phyloP scores from a whole-genome alignment of 2,113 vertebrate species.

The Campylomormyrus tamandua region DNA sequence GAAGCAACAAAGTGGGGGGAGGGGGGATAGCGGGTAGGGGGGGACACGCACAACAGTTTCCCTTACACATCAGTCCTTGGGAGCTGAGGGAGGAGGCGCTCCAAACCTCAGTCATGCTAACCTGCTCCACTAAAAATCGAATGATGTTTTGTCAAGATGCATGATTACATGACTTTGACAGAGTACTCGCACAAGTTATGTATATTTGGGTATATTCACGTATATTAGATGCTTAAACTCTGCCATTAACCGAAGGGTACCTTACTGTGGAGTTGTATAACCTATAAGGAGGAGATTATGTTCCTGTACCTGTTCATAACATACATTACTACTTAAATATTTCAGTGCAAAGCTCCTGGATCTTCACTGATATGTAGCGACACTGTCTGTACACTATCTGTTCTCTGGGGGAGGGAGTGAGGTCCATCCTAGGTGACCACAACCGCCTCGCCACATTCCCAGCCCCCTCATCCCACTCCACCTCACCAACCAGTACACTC shows the following conservation, averaged over 20 bases:
- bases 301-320: slow-evolving; percentile 24
- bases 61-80: neutral
- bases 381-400: neutral
- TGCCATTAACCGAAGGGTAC: slow-evolving; percentile 14
- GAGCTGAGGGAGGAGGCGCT: neutral
- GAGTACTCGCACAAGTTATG: slow-evolving; percentile 11
- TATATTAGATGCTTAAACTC: slow-evolving; percentile 8
- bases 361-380: neutral
- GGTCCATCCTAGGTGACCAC: slow-evolving; percentile 11
- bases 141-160: neutral
- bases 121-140: slow-evolving; percentile 1
- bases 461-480: neutral
- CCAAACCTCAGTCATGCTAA: slow-evolving; percentile 12
- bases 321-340: slow-evolving; percentile 18
- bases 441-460: neutral
- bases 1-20: neutral
- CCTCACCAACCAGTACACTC: neutral
- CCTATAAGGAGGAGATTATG: neutral
- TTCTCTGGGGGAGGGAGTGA: neutral
- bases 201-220: neutral
- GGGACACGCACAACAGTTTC: neutral
- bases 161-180: neutral
- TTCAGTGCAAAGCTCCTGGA: neutral
- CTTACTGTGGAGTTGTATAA: neutral
- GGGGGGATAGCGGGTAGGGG: neutral